These are phyloP conservation scores for Lycaena phlaeas DNA, from an alignment of 2,888 invertebrate genomes.

Conservation along the genomic window DNA sequence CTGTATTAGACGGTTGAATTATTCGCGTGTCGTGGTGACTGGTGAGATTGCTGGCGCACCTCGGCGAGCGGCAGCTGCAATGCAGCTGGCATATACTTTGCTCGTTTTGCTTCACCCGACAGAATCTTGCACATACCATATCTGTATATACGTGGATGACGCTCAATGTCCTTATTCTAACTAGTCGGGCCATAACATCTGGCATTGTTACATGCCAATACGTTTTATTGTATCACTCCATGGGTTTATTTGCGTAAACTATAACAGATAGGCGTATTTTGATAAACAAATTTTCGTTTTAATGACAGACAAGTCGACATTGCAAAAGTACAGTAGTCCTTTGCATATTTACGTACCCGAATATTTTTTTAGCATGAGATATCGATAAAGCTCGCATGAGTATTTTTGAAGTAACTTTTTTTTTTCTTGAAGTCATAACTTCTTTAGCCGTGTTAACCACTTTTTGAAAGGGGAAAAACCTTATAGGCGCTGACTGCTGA, in stretches of 20 bases:
- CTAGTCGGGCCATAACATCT: slow-evolving; percentile 18
- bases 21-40: slow-evolving; percentile 34
- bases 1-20: slow-evolving; percentile 42
- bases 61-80: slow-evolving; percentile 47
- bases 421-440: too few species aligned
- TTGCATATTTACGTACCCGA: too few species aligned
- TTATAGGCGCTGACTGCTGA: too few species aligned
- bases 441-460: too few species aligned
- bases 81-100: slow-evolving; percentile 60
- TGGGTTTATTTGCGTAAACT: slow-evolving; percentile 5
- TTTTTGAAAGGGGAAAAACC: too few species aligned
- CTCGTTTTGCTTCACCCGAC: slow-evolving; percentile 49
- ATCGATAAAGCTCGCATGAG: too few species aligned
- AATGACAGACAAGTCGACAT: too few species aligned
- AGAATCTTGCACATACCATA: slow-evolving; percentile 26
- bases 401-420: too few species aligned
- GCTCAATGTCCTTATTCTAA: slow-evolving; percentile 20
- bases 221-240: slow-evolving; percentile 4
- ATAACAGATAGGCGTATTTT: too few species aligned
- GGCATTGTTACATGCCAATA: slow-evolving; percentile 15
- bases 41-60: slow-evolving; percentile 24
- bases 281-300: too few species aligned
- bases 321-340: too few species aligned
- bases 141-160: slow-evolving; percentile 18
- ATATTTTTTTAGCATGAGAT: too few species aligned